phyloP scores from a whole-genome alignment of 37 sponge, comb jelly and placozoan species.

The Tethya wilhelma region DNA sequence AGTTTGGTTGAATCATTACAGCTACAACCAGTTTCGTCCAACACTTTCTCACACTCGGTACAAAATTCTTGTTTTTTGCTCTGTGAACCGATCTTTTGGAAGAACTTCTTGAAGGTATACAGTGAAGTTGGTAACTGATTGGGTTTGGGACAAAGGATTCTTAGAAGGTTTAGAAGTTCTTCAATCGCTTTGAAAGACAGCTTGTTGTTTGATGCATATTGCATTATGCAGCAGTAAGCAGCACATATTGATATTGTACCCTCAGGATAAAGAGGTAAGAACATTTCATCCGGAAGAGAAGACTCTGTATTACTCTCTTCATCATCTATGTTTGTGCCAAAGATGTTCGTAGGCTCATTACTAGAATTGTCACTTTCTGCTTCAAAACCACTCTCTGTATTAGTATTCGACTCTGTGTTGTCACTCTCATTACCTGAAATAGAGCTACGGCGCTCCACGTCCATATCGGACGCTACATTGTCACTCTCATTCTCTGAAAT shows the following conservation, averaged over 20 bases:
- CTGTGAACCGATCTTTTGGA: neutral
- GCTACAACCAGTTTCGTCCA: neutral
- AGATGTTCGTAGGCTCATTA: too few species aligned
- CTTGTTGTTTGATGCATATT: neutral
- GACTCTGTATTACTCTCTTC: too few species aligned
- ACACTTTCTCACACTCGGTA: neutral
- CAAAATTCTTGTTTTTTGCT: neutral
- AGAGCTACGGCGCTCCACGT: too few species aligned
- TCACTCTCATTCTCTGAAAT: too few species aligned
- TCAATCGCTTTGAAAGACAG: conserved; percentile 7
- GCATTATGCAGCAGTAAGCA: neutral
- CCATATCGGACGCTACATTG: too few species aligned
- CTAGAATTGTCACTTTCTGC: too few species aligned
- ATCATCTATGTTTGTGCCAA: too few species aligned
- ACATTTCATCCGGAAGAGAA: neutral
- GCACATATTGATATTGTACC: conserved; percentile 2
- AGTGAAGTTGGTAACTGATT: neutral
- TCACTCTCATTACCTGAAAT: too few species aligned
- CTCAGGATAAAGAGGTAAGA: neutral
- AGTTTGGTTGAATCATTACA: neutral
- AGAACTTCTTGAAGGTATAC: conserved; percentile 7
- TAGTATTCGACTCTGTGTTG: too few species aligned
- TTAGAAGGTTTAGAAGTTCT: neutral
- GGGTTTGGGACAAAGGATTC: conserved; percentile 3
- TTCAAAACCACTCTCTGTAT: too few species aligned